Evolutionary conservation across 1,140 invertebrate genomes (phyloP), one percentile per base, ranked within the genome.

Genomic region (Drosophila virilis): DNA sequence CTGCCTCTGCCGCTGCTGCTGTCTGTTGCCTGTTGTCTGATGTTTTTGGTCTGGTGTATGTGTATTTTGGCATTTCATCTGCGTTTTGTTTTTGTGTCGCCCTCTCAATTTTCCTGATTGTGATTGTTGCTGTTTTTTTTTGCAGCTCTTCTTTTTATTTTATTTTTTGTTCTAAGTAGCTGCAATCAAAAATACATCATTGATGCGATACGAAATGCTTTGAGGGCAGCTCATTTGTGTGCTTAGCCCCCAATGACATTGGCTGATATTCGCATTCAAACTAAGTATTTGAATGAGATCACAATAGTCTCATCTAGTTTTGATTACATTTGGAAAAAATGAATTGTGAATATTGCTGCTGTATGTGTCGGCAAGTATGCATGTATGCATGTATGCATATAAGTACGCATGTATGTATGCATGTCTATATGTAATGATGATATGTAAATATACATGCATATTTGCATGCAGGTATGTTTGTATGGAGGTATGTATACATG

Each of bases 121-220:
- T 50, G 70, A 67, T 69, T 74, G 65, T 57, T 54, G 28, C 22
- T 69, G 28, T 46, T 43, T 52, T 43, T 52, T 59, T 37, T 43
- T 52, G 22, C 22, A 28, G 22, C 22, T 66, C 38, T 71, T 65
- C 61, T 70, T 60, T 50, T 57, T 17, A 9, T 35, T 57, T 32
- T 70, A 32, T 59, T 12, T 51, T 69, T 59, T 80, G 62, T 68
- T 82, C 77, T 51, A 58, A 83, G 69, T 76, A 80, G 70, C 74
- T 86, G 82, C 74, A 78, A 89, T 88, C 80, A 86, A 86, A 88
- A 86, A 82, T 88, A 77, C 84, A 80, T 88, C 69, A 76, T 62
- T 59, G 75, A 43, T 67, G 61, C 58, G 45, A 61, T 65, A 54
- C 37, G 10, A 55, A 59, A 59, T 48, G 42, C 45, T 60, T 40